phyloP scores from a whole-genome alignment of 2,888 invertebrate species.

The Oxycera nigricornis region DNA sequence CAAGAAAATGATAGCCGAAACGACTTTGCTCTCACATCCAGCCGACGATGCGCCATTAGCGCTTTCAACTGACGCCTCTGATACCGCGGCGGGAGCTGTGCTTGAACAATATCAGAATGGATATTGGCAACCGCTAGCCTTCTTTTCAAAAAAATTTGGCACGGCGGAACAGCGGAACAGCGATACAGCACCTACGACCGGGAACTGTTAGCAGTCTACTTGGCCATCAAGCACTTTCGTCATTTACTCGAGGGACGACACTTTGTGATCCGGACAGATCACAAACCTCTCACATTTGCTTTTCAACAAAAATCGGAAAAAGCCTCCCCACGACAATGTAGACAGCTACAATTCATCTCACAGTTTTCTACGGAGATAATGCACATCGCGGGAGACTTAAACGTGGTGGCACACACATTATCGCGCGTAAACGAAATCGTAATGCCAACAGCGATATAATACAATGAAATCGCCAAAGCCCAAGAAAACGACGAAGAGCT shows the following conservation, averaged over 20 bases:
- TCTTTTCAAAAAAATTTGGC: neutral
- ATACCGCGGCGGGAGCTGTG: neutral
- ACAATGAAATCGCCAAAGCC: neutral
- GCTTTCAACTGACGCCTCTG: neutral
- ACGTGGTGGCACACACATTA: neutral
- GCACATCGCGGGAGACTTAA: neutral
- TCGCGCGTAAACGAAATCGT: neutral
- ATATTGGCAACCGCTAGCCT: neutral
- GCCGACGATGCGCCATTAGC: neutral
- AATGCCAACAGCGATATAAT: neutral
- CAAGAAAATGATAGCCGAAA: neutral
- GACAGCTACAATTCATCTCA: neutral
- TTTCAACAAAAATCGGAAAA: neutral
- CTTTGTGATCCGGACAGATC: neutral
- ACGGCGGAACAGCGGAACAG: too few relatives aligned
- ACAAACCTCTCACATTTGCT: neutral
- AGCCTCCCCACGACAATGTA: neutral
- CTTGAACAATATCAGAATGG: neutral
- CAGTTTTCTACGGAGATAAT: conserved; percentile 5
- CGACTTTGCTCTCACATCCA: neutral
- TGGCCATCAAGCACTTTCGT: neutral
- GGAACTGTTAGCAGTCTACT: neutral
- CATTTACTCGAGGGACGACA: neutral
- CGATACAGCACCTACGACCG: neutral
- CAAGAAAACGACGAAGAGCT: conserved; percentile 5